These are phyloP conservation scores for Otocyon megalotis DNA, from an alignment of 2,113 vertebrate species.

Conservation along the genomic window DNA sequence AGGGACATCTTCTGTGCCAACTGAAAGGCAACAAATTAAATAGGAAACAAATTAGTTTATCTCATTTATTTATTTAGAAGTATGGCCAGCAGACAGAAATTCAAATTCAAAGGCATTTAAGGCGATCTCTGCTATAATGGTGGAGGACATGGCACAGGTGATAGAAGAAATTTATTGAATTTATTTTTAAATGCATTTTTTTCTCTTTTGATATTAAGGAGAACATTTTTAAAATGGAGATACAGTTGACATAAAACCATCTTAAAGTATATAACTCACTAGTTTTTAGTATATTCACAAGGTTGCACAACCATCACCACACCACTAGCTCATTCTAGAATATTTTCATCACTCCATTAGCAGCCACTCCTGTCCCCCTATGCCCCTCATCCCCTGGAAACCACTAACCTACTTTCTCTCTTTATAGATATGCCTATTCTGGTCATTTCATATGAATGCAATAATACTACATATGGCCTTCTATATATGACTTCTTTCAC, in stretches of 20 bases:
- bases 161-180: background rate
- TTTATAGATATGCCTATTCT: background rate
- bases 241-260: background rate
- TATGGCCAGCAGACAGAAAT: conserved; percentile 23
- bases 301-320: background rate
- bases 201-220: background rate
- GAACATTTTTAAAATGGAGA: conserved; percentile 13
- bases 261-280: background rate
- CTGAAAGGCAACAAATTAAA: background rate
- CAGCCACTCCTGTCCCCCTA: background rate
- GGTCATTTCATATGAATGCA: background rate
- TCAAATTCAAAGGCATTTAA: conserved; percentile 37
- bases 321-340: background rate
- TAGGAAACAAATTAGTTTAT: background rate
- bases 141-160: background rate
- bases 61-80: background rate
- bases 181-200: conserved; percentile 27
- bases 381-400: background rate
- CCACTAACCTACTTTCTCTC: background rate
- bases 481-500: background rate
- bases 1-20: background rate
- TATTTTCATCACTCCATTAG: background rate
- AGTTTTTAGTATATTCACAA: background rate
- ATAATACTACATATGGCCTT: background rate
- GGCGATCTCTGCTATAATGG: background rate